These are phyloP conservation scores for Paratilapia polleni DNA, from an alignment of 2,113 vertebrate genomes.

Conservation along the genomic window DNA sequence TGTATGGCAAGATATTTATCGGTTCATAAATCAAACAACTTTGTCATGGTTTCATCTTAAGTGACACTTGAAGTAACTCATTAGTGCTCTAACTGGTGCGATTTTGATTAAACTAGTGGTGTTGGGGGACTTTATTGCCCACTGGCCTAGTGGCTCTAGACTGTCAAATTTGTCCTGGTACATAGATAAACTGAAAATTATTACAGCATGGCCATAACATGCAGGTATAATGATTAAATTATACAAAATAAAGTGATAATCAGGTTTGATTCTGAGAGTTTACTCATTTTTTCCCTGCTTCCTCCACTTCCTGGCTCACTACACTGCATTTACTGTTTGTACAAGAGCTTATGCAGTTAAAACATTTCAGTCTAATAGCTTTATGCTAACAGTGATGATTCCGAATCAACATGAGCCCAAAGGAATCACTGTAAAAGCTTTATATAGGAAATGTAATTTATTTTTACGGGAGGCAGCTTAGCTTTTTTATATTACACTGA, in stretches of 20 bases:
- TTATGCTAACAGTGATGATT: slow-evolving; percentile 47
- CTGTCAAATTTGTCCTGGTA: neutral
- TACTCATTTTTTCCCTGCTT: neutral
- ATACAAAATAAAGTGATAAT: neutral
- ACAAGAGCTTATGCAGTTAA: slow-evolving; percentile 43
- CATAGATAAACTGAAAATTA: neutral
- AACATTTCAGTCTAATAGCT: slow-evolving; percentile 51
- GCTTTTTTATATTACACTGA: neutral
- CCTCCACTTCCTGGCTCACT: neutral
- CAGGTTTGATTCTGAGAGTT: neutral
- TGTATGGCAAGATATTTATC: neutral
- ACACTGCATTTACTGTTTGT: slow-evolving; percentile 33
- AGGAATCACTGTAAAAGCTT: slow-evolving; percentile 47
- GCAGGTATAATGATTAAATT: neutral
- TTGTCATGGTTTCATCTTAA: neutral
- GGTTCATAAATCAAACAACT: too few relatives aligned
- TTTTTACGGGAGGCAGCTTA: neutral
- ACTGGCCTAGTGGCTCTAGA: neutral
- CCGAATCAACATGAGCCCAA: slow-evolving; percentile 37
- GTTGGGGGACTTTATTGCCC: slow-evolving; percentile 15
- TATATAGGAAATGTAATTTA: slow-evolving; percentile 13
- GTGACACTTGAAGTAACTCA: neutral
- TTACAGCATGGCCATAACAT: neutral
- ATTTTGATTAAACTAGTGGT: too few relatives aligned
- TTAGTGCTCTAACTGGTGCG: neutral